Percentiles rank a stretch among this genome's conserved stretches.
These are phyloP conservation scores for Ctenomys sociabilis DNA, from an alignment of 2,113 vertebrate species.

Conservation along the genomic window DNA sequence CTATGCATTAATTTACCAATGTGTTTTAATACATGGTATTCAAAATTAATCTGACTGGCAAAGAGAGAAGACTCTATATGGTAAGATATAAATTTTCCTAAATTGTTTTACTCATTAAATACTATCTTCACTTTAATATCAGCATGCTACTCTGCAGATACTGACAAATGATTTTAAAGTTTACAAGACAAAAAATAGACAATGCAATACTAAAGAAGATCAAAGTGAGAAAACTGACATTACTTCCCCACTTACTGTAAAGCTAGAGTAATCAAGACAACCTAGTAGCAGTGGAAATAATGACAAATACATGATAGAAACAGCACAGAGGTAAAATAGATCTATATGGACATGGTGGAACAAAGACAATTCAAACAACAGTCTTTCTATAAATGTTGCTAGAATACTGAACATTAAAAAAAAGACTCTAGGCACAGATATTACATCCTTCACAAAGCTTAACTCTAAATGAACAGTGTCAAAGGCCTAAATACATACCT, in stretches of 20 bases:
- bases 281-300: not conserved
- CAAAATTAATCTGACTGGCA: not conserved
- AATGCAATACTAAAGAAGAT: not conserved
- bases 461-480: not conserved
- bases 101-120: too few species aligned
- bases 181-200: not conserved
- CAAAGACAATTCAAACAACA: not conserved
- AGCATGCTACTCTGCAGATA: not conserved
- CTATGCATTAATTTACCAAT: not conserved
- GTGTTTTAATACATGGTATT: not conserved
- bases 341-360: not conserved
- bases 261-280: not conserved
- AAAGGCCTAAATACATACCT: not conserved
- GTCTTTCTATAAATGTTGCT: not conserved
- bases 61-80: not conserved
- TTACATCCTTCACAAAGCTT: not conserved
- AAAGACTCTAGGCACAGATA: not conserved
- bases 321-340: not conserved
- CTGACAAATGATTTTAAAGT: not conserved
- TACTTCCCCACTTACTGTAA: not conserved
- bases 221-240: not conserved
- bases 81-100: not conserved
- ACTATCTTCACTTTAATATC: not conserved
- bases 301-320: not conserved
- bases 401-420: not conserved